Base-by-base conservation (phyloP, 2,797 vertebrate genomes). In the Acanthurus lineatus region DNA sequence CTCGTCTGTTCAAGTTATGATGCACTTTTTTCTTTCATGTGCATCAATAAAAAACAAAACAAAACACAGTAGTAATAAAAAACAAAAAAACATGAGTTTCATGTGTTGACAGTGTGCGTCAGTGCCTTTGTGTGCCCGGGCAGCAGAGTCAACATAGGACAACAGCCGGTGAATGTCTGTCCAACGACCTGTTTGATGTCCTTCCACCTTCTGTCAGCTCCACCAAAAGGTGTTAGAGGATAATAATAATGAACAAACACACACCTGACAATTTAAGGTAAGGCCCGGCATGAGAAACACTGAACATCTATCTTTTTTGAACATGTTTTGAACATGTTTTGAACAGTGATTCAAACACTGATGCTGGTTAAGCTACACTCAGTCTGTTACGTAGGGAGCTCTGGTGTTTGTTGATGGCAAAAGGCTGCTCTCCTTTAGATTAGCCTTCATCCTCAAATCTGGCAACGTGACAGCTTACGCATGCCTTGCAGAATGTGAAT, bases 81-180 rank as follows among this genome's bases (percentile, higher is more conserved):
- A 40, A 40, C 40, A 73, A 65, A 51, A 58, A 76, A 64, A 58
- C 47, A 52, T 32, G 1, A 59, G 67, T 61, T 44, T 51, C 11
- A 35, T 59, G 64, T 83, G 87, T 74, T 84, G 84, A 91, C 81
- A 81, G 35, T 40, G 59, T 77, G 64, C 66, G 81, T 88, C 83
- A 67, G 64, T 64, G 69, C 17, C 73, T 82, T 84, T 93, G 88
- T 91, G 79, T 54, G 47, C 15, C 60, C 38, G 84, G 84, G 75
- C 72, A 80, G 58, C 76, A 69, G 70, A 62, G 85, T 90, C 90
- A 90, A 89, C 40, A 87, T 64, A 79, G 73, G 67, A 69, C 51
- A 61, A 35, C 70, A 67, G 85, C 67, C 77, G 75, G 14, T 71
- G 69, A 78, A 38, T 19, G 48, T 76, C 82, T 72, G 48, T 82